These are phyloP conservation scores for human DNA, from an alignment of 2,113 vertebrate species.

Conservation along the genomic window DNA sequence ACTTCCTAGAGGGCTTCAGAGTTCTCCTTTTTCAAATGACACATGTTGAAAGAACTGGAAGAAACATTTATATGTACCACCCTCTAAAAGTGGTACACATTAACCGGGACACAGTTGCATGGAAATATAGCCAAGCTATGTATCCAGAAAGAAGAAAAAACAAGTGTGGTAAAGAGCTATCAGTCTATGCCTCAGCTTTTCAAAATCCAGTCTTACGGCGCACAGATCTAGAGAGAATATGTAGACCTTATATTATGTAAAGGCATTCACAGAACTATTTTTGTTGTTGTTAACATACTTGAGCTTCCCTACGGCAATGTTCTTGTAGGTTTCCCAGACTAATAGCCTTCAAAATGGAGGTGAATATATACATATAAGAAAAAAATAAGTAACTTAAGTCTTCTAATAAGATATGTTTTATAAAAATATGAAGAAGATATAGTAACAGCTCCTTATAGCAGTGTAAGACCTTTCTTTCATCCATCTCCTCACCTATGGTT, in stretches of 20 bases:
- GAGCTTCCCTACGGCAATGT: neutral
- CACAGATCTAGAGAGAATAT: neutral
- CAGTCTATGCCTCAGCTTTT: neutral
- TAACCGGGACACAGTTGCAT: neutral
- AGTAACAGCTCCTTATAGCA: neutral
- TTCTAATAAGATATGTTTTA: neutral
- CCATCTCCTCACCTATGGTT: neutral
- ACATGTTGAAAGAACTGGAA: neutral
- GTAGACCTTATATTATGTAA: neutral
- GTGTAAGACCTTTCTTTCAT: neutral
- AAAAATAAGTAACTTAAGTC: neutral
- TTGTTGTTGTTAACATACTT: neutral
- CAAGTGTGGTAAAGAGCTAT: neutral
- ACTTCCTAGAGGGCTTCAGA: fast-evolving
- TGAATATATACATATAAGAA: neutral
- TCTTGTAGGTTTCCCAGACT: neutral
- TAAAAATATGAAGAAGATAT: neutral
- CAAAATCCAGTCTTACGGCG: neutral
- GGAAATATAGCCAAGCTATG: neutral
- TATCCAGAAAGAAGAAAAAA: neutral
- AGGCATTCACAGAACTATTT: neutral
- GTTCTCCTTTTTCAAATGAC: neutral
- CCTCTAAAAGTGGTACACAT: fast-evolving
- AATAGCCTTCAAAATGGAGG: neutral
- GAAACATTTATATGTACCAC: neutral